A percentile compares a stretch with the other conserved stretches of the same genome.
phyloP scores from a whole-genome alignment of 92 coral and sea anemone species.

The Zoanthus gigantus region DNA sequence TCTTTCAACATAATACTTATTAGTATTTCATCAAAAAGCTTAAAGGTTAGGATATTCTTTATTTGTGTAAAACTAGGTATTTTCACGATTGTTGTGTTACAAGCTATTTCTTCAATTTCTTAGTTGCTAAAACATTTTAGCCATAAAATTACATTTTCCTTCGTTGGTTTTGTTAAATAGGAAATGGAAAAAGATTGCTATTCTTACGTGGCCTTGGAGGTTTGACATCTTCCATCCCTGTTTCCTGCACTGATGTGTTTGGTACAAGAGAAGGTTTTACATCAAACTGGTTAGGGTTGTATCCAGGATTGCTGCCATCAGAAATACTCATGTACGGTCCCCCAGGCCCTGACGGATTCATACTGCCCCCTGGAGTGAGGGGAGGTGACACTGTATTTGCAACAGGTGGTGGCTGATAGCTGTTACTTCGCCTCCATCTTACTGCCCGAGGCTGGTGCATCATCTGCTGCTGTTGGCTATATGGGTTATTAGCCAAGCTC shows the following conservation, averaged over 20 bases:
- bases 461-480: slow-evolving; percentile 28
- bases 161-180: neutral
- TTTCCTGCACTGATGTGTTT: slow-evolving; percentile 70
- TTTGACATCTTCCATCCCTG: slow-evolving; percentile 80
- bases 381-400: slow-evolving; percentile 87
- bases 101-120: too few relatives aligned
- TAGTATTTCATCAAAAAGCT: too few relatives aligned
- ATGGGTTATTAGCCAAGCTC: slow-evolving; percentile 29
- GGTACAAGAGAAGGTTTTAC: slow-evolving; percentile 69
- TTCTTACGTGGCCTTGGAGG: slow-evolving; percentile 71
- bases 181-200: neutral
- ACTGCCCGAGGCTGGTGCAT: slow-evolving; percentile 19
- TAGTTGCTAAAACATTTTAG: too few relatives aligned
- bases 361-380: slow-evolving; percentile 67
- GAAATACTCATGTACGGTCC: slow-evolving; percentile 79
- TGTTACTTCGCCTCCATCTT: slow-evolving; percentile 34
- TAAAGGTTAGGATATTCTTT: too few relatives aligned
- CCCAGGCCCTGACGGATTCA: slow-evolving; percentile 63
- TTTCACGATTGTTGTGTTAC: too few relatives aligned
- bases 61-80: too few relatives aligned
- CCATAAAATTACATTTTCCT: too few relatives aligned
- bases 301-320: slow-evolving; percentile 56
- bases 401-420: slow-evolving; percentile 70
- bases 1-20: too few relatives aligned
- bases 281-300: slow-evolving; percentile 62